Base-by-base conservation (phyloP, 2,888 invertebrate genomes). In the Syritta pipiens region DNA sequence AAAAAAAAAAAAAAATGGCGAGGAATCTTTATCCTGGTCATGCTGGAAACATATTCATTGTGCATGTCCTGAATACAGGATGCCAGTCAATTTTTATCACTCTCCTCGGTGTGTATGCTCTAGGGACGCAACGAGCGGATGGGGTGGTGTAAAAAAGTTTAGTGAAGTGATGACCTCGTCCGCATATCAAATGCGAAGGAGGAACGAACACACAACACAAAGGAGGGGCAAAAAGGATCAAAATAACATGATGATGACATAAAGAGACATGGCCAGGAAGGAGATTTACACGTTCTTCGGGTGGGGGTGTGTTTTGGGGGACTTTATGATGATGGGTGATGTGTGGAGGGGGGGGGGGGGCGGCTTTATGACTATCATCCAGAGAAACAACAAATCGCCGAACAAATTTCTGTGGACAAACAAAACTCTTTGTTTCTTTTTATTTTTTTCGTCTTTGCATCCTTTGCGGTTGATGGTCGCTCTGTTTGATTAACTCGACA, bases 31-130 rank as follows among this genome's bases (percentile, higher is more conserved):
- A 77, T 71, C 71, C 71, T 71, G 76, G 71, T 63, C 76, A 71
- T 77, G 76, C 37, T 63, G 63, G 72, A 46, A 72, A 65, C 65
- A 77, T 72, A 77, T 77, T 72, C 77, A 77, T 55, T 72, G 77
- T 77, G 77, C 77, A 72, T 77, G 77, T 72, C 65, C 77, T 77
- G 77, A 77, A 77, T 77, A 77, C 77, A 59, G 77, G 77, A 77
- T 77, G 77, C 48, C 65, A 65, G 77, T 72, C 72, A 72, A 77
- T 77, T 77, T 77, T 77, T 77, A 77, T 77, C 60, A 67, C 59
- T 46, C 20, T 14, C 37, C 4, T 14, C 17, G 19, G 14, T 30
- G 49, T 49, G 20, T 32, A 44, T 24, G 24, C 5, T 12, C 17
- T 7, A 3, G 10, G 17, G 17, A 2, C 9, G 42, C 10, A 20